Evolutionary conservation across 2,797 vertebrate genomes (phyloP).

Genomic region (Poeciliopsis infans): DNA sequence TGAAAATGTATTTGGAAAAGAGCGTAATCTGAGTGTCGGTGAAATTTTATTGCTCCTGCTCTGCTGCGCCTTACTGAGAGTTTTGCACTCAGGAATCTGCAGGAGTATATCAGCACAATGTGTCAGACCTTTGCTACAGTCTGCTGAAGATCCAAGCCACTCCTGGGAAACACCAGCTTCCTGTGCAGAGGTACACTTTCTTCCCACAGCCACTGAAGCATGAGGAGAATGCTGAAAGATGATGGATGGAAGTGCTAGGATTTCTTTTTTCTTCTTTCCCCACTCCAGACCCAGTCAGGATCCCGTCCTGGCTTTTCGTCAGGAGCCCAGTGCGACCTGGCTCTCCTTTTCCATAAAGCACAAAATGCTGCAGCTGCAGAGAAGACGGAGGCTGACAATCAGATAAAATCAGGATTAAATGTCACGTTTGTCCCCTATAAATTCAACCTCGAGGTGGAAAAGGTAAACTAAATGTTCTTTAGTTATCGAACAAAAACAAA

Average conservation of each 20-base stretch:
- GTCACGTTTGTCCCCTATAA: constrained; percentile 57
- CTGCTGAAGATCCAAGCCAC: constrained; percentile 50
- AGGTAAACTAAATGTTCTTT: constrained; percentile 10
- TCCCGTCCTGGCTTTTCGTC: constrained; percentile 56
- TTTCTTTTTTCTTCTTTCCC: constrained; percentile 24
- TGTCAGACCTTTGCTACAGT: constrained; percentile 54
- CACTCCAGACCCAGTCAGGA: constrained; percentile 48
- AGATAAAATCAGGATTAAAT: constrained; percentile 64
- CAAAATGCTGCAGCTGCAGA: constrained; percentile 37
- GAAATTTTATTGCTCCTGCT: constrained; percentile 4
- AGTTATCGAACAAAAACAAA: constrained; percentile 8
- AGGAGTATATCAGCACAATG: constrained; percentile 43
- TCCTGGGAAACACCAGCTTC: constrained; percentile 62
- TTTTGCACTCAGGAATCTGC: constrained; percentile 41
- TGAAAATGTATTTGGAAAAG: constrained; percentile 4
- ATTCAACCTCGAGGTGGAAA: constrained; percentile 33
- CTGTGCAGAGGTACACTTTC: constrained; percentile 58
- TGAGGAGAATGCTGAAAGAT: constrained; percentile 54
- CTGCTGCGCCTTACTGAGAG: constrained; percentile 8
- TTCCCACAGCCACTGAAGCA: constrained; percentile 58
- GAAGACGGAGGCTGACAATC: constrained; percentile 57
- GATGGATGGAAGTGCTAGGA: constrained; percentile 54
- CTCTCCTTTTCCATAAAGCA: constrained; percentile 49
- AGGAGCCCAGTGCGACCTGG: constrained; percentile 40
- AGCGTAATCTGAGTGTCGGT: not conserved